Conservation (phyloP, 2,113 vertebrate genomes). For the Heterocephalus glaber region DNA sequence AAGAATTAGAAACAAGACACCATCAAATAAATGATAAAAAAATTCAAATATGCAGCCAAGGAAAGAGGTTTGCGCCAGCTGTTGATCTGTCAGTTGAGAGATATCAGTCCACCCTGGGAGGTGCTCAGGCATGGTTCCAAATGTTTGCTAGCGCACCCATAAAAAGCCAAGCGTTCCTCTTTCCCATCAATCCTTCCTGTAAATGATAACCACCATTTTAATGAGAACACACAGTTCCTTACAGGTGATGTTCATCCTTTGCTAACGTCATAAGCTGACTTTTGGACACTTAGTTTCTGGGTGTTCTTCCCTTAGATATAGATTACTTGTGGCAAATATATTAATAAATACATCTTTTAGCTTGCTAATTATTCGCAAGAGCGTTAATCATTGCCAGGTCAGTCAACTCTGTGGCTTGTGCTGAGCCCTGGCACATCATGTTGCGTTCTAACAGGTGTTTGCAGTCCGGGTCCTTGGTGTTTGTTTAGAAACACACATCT, state of each 20-base stretch:
- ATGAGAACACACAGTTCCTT: not conserved
- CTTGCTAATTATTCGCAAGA: not conserved
- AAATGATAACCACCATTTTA: not conserved
- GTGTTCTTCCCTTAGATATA: not conserved
- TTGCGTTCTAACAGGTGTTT: not conserved
- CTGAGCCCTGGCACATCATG: not conserved
- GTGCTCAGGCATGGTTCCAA: not conserved
- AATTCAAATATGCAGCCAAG: not conserved
- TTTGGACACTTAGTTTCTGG: not conserved
- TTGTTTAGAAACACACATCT: not conserved
- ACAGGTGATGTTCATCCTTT: not conserved
- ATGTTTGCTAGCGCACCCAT: not conserved
- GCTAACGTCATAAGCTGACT: not conserved
- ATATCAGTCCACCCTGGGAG: too few species aligned
- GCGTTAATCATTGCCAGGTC: not conserved
- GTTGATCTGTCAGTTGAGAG: not conserved
- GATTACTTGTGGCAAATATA: not conserved
- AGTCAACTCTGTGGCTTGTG: not conserved
- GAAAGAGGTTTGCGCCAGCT: not conserved
- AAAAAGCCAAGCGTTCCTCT: not conserved
- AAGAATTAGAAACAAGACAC: not conserved
- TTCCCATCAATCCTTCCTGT: not conserved
- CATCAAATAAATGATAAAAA: not conserved
- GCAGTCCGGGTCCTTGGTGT: not conserved
- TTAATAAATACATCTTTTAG: not conserved